Base-by-base conservation (phyloP, 2,113 vertebrate species). In the Phyllostomus discolor region DNA sequence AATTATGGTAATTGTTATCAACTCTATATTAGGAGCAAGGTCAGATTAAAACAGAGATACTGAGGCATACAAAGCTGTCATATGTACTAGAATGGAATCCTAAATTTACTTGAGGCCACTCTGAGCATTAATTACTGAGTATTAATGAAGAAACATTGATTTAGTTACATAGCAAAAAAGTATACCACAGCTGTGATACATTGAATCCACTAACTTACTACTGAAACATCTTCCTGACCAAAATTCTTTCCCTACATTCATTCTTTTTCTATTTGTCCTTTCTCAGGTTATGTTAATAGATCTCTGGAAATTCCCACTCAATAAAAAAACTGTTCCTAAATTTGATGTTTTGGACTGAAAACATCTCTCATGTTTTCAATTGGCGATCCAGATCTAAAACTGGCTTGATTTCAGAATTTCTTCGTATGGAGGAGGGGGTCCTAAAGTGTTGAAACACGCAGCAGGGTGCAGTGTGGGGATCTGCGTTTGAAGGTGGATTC, bases 351-450 rank as follows among this genome's bases (percentile, higher is more conserved):
- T 75, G 12, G 35, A 52, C 91, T 88, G 76, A 43, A 48, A 89
- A 89, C 84, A 38, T 78, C 69, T 90, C 24, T 93, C 38, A 43
- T 76, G 4, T 5, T 91, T 93, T 79, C 28, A 43, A 26, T 31
- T 80, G 26, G 52, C 41, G 16, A 90, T 78, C 10, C 24, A 70
- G 41, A 48, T 54, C 46, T 98, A 94, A 66, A 92, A 69, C 72
- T 59, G 78, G 33, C 92, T 98, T 96, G 97, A 94, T 90, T 98
- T 98, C 87, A 98, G 78, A 31, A 94, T 88, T 67, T 98, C 98
- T 95, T 99, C 98, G 70, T 99, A 99, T 28, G 98, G 97, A 3
- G 98, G 99, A 78, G 98, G 98, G 14, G 94, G 35, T n/a, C 11
- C 96, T 6, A 35, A 66, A 0, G 50, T 76, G 31, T 28, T 66